Conservation (phyloP, 2,113 vertebrate species). For the Orientallactaga bullata region DNA sequence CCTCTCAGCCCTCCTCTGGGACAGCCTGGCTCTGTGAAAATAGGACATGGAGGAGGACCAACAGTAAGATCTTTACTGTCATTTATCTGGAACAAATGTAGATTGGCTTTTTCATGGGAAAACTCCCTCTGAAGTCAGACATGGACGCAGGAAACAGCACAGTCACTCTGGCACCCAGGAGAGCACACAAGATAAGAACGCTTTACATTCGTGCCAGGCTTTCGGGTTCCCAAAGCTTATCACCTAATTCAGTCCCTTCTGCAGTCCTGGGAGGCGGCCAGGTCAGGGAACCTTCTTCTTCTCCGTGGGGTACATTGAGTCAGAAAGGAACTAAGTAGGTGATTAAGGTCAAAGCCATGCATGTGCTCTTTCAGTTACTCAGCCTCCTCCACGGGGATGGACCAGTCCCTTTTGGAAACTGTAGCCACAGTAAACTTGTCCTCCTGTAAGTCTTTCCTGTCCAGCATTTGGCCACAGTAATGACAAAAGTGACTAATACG, state of each 20-base stretch:
- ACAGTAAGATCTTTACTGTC: not conserved
- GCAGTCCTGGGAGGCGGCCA: not conserved
- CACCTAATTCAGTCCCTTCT: not conserved
- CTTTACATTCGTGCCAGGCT: not conserved
- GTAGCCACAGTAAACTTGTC: no score
- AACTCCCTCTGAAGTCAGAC: slow-evolving; percentile 45
- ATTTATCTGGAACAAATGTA: slow-evolving; percentile 60
- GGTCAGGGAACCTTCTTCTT: not conserved
- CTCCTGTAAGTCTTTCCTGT: no score
- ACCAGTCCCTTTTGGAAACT: no score
- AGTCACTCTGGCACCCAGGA: not conserved
- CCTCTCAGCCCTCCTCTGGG: not conserved
- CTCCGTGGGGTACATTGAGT: not conserved
- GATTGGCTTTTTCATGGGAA: slow-evolving; percentile 64
- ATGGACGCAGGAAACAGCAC: not conserved
- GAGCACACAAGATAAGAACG: not conserved
- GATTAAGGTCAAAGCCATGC: not conserved
- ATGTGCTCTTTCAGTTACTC: not conserved
- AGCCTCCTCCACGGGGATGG: not conserved
- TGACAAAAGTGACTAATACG: no score
- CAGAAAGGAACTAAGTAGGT: not conserved
- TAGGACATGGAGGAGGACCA: not conserved
- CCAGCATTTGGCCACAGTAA: no score
- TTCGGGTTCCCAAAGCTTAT: not conserved
- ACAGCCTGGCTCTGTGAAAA: not conserved